Evolutionary conservation across 2,797 vertebrate genomes (phyloP), one percentile per base, ranked within the genome.

Genomic region (Epinephelus coioides): DNA sequence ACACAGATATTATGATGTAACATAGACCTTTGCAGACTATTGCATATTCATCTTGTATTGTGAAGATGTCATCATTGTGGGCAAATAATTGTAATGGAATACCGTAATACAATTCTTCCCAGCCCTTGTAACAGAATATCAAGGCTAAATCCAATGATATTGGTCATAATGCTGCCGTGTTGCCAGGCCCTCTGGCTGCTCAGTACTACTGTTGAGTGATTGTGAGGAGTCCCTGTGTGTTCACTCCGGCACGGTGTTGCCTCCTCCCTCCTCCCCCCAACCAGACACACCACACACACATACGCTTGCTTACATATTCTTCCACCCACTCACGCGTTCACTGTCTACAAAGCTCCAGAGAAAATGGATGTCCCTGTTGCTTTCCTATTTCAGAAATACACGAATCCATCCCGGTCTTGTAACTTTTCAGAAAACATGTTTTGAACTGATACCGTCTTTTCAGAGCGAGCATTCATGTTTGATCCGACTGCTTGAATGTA

Each of bases 271-370:
- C 61, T 63, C 74, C 54, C 56, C 72, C 47, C 74, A 50, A 10
- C 34, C 46, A 6, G 13, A 40, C 73, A 66, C 73, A 51, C 61
- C 72, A 60, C 49, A 34, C 66, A 57, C 66, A 38, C 61, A 21
- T 6, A 25, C 68, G 63, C 80, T 84, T 83, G 82, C 86, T 93
- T 88, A 86, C 79, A 89, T 86, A 87, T 90, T 84, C 83, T 73
- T 87, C 78, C 86, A 67, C 91, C 87, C 84, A 83, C 91, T 81
- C 86, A 40, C 72, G 15, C 55, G 27, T 63, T 78, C 78, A 72
- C 67, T 84, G 69, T 82, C 51, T 60, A 18, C 19, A 8, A 84
- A 68, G 78, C 84, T 81, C 78, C 67, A 74, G 53, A 71, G 79
- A 88, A 91, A 86, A 90, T 78, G 62, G 62, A 66, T 25, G 55